These are phyloP conservation scores for Caenorhabditis drosophilae DNA, from an alignment of 2,888 invertebrate species.

Conservation along the genomic window DNA sequence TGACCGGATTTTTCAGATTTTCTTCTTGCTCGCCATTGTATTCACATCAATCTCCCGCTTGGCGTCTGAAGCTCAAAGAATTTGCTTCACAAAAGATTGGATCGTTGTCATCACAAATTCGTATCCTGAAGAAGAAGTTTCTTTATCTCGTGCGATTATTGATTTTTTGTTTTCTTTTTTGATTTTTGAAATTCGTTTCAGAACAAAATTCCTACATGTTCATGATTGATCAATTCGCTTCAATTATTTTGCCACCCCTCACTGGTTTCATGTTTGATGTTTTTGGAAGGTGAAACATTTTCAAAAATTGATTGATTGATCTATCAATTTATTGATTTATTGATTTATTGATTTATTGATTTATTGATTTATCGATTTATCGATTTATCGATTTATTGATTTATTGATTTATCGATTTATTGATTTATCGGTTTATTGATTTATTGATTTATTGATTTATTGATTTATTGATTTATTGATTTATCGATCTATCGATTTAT, in stretches of 20 bases:
- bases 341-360: no score
- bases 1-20: constrained; percentile 21
- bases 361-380: no score
- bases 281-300: constrained; percentile 6
- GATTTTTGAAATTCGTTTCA: constrained; percentile 23
- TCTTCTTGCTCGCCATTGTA: constrained; percentile 27
- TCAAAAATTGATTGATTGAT: no score
- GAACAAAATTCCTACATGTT: constrained; percentile 53
- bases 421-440: no score
- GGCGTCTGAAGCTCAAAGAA: constrained; percentile 60
- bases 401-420: no score
- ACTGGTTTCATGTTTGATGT: constrained; percentile 45
- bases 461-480: no score
- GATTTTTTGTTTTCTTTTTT: background rate
- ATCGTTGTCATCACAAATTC: constrained; percentile 54
- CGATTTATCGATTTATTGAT: no score
- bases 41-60: constrained; percentile 42
- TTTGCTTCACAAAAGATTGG: constrained; percentile 65
- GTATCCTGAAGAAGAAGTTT: constrained; percentile 4
- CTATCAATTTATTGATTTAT: no score
- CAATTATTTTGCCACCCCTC: constrained; percentile 48
- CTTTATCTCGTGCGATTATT: background rate
- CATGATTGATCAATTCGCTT: constrained; percentile 53
- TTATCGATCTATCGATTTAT: no score
- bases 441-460: no score